Evolutionary conservation across 37 sponge, comb jelly and placozoan genomes (phyloP).

Genomic region (Bolinopsis microptera): DNA sequence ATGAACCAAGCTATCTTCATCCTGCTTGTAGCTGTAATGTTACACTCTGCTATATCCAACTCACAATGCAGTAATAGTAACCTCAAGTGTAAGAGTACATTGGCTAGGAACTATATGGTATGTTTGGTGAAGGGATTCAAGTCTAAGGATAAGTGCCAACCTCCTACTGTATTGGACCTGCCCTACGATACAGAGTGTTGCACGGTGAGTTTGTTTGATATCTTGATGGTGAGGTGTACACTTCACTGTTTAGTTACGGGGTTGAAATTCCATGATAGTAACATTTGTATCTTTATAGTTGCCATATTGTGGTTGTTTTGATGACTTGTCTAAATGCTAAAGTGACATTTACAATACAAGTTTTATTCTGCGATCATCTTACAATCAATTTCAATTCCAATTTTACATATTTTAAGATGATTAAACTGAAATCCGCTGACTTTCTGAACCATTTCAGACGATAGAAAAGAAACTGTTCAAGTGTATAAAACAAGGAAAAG

Average conservation of each 20-base stretch:
- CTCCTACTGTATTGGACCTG: not conserved
- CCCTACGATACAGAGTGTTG: not conserved
- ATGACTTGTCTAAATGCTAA: too few relatives aligned
- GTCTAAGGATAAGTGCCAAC: not conserved
- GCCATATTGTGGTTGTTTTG: too few relatives aligned
- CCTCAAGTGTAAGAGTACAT: not conserved
- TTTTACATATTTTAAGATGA: not conserved
- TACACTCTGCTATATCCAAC: not conserved
- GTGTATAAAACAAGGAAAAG: not conserved
- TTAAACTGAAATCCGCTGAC: not conserved
- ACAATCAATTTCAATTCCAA: too few relatives aligned
- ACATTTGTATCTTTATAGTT: too few relatives aligned
- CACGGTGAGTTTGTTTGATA: too few relatives aligned
- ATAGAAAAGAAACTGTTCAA: conserved; percentile 10
- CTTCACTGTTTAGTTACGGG: too few relatives aligned
- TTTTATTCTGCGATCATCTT: too few relatives aligned
- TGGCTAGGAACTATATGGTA: not conserved
- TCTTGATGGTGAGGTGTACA: too few relatives aligned
- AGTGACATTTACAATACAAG: too few relatives aligned
- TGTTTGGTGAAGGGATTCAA: not conserved
- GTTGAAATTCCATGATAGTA: too few relatives aligned
- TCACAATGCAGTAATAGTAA: not conserved
- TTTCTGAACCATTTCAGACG: not conserved
- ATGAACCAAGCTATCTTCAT: not conserved
- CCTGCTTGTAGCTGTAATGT: not conserved